phyloP scores from a whole-genome alignment of 1,140 invertebrate species.

The Homalodisca vitripennis region DNA sequence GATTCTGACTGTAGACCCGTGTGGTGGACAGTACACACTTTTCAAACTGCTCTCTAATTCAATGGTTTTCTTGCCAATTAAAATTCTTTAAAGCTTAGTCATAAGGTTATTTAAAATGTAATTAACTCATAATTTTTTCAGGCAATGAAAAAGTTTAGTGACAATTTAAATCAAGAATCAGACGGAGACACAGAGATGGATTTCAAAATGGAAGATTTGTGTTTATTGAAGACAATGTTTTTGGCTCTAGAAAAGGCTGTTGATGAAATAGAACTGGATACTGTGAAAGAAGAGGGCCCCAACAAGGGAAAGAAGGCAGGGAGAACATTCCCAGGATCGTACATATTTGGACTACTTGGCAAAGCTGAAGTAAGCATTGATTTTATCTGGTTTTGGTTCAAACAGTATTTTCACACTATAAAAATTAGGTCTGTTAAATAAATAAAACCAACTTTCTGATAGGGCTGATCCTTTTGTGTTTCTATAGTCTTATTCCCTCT shows the following conservation, averaged over 20 bases:
- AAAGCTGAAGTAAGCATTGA: slow-evolving; percentile 60
- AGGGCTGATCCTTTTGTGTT: too few species aligned
- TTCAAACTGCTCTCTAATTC: too few species aligned
- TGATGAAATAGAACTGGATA: slow-evolving; percentile 52
- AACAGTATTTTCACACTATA: too few species aligned
- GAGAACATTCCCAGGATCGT: slow-evolving; percentile 31
- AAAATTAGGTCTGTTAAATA: background rate
- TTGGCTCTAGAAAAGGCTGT: slow-evolving; percentile 75
- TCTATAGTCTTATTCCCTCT: too few species aligned
- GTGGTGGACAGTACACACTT: too few species aligned
- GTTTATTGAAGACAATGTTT: slow-evolving; percentile 74
- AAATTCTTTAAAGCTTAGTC: too few species aligned
- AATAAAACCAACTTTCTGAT: background rate
- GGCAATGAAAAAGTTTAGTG: slow-evolving; percentile 42
- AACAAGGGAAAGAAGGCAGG: slow-evolving; percentile 10
- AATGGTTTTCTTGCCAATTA: too few species aligned
- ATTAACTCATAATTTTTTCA: too few species aligned
- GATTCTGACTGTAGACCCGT: too few species aligned
- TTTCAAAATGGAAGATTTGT: slow-evolving; percentile 77
- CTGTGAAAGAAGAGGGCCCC: background rate
- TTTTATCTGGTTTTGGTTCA: too few species aligned
- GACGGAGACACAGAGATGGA: slow-evolving; percentile 55
- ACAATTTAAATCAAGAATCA: slow-evolving; percentile 6
- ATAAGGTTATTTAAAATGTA: too few species aligned
- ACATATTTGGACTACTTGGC: slow-evolving; percentile 59